Evolutionary conservation across 35 echinoderm and acorn worm species (phyloP), one percentile per base, ranked within the genome.

Genomic region (Nesometra sesokonis): DNA sequence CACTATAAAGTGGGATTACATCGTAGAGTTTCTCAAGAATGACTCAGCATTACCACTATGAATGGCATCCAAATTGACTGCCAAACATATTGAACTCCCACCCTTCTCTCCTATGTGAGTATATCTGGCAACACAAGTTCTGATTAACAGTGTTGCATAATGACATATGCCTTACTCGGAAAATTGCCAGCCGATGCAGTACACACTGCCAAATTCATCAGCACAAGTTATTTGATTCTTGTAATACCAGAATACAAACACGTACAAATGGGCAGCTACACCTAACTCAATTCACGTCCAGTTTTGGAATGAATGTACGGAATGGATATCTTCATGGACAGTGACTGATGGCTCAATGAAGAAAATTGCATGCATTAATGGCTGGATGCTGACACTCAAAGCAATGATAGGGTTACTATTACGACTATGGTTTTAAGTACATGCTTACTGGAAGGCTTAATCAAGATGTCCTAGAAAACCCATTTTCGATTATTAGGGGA

Each of bases 11-110:
- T n/a, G n/a, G n/a, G n/a, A n/a, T n/a, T n/a, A n/a, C n/a, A n/a
- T n/a, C n/a, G n/a, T n/a, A 27, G 29, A 84, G 19, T 84, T 84
- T 47, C 46, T 13, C 29, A 30, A 84, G 3, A 11, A 38, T 21
- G 82, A 84, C 31, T 84, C 82, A 13, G 46, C 11, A 36, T 13
- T 36, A 47, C 15, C 82, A 5, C 30, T 84, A 38, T 8, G 82
- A 38, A 84, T 84, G 82, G 82, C 82, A 11, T 36, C 82, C 5
- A 84, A 84, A 46, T 38, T 84, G 36, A 38, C 82, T 11, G 7
- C 34, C 8, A 84, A 84, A 84, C 82, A 84, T 29, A 84, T 84
- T 8, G 29, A 84, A 7, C 36, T 46, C 19, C 34, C 82, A 5
- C 38, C 82, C 5, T 84, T 84, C 29, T 13, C 35, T 11, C 30